Evolutionary conservation across 2,797 vertebrate genomes (phyloP).

Genomic region (Takifugu rubripes): DNA sequence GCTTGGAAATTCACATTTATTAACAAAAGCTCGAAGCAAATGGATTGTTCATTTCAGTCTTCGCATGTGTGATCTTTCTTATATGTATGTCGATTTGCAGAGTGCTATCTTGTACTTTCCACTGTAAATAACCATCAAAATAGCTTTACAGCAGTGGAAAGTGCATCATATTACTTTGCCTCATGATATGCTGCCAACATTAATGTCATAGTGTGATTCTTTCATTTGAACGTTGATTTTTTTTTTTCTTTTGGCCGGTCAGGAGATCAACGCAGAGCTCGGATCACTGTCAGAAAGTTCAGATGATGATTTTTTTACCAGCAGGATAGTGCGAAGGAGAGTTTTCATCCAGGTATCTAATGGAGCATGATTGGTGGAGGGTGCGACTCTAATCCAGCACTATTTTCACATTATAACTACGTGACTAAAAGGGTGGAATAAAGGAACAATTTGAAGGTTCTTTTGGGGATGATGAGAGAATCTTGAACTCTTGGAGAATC

Average conservation of each 20-base stretch:
- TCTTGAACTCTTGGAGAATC: slow-evolving; percentile 7
- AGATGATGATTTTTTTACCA: slow-evolving; percentile 88
- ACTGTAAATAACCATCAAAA: not conserved
- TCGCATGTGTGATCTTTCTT: slow-evolving; percentile 31
- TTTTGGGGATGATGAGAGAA: slow-evolving; percentile 7
- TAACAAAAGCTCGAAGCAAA: not conserved
- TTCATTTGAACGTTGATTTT: slow-evolving; percentile 35
- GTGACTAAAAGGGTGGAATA: slow-evolving; percentile 2
- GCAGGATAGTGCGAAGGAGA: slow-evolving; percentile 88
- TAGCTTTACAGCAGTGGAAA: slow-evolving; percentile 27
- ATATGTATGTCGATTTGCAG: slow-evolving; percentile 20
- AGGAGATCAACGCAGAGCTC: slow-evolving; percentile 85
- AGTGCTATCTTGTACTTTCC: slow-evolving; percentile 56
- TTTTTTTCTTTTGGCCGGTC: slow-evolving; percentile 72
- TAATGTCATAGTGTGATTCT: slow-evolving; percentile 19
- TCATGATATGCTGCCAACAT: slow-evolving; percentile 40
- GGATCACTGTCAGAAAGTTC: slow-evolving; percentile 86
- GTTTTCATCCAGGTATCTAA: slow-evolving; percentile 90
- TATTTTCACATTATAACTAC: slow-evolving; percentile 21
- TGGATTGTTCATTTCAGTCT: slow-evolving; percentile 24
- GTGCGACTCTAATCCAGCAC: slow-evolving; percentile 19
- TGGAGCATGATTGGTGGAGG: slow-evolving; percentile 30
- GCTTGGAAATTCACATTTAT: slow-evolving; percentile 9
- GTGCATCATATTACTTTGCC: slow-evolving; percentile 51
- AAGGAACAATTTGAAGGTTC: not conserved